Evolutionary conservation across 2,888 invertebrate species (phyloP).

Genomic region (Eristalis pertinax): DNA sequence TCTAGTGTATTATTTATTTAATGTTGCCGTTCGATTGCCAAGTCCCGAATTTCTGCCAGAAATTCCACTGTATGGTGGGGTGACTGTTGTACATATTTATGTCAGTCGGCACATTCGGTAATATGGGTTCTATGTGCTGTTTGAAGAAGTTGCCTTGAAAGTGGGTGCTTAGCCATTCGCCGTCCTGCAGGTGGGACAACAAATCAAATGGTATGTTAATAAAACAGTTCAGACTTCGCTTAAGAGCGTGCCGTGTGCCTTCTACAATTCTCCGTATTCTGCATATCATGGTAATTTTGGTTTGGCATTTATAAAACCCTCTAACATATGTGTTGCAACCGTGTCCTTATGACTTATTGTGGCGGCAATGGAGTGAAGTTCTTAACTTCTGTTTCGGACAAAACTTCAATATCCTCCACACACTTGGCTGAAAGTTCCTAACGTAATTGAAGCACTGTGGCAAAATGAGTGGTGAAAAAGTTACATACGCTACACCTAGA

Average conservation of each 20-base stretch:
- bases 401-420: not conserved
- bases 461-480: not conserved
- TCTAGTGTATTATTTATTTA: conserved; percentile 70
- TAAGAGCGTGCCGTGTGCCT: not conserved
- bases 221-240: conserved; percentile 32
- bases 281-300: not conserved
- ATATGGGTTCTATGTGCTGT: conserved; percentile 32
- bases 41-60: conserved; percentile 67
- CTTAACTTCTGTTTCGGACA: not conserved
- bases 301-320: not conserved
- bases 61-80: conserved; percentile 43
- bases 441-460: not conserved
- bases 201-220: conserved; percentile 37
- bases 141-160: conserved; percentile 26
- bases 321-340: not conserved
- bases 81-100: conserved; percentile 22
- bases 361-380: not conserved
- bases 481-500: not conserved
- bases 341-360: not conserved
- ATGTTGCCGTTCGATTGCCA: conserved; percentile 67
- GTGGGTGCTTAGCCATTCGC: not conserved
- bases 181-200: conserved; percentile 47
- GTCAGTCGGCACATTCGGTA: too few relatives aligned
- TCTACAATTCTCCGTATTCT: not conserved
- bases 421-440: not conserved